Conservation (phyloP, 2,113 vertebrate species). For the Chamaetylas fuelleborni region DNA sequence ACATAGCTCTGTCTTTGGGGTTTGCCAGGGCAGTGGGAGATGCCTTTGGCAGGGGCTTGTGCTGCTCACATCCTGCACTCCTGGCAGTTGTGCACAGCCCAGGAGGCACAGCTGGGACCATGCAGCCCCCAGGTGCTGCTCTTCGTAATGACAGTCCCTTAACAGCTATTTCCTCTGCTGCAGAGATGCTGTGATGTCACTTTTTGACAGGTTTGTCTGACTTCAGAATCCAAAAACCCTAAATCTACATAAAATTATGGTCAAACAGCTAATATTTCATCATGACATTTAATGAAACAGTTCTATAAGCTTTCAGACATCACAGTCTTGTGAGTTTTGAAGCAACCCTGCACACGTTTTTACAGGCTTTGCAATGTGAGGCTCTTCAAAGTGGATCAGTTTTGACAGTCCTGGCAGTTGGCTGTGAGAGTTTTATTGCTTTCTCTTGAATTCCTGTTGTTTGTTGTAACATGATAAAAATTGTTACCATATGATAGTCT, state of each 20-base stretch:
- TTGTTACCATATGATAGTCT: constrained; percentile 69
- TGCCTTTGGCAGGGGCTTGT: background rate
- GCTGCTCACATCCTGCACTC: background rate
- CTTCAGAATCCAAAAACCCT: background rate
- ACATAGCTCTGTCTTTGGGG: rapidly evolving
- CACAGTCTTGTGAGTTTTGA: background rate
- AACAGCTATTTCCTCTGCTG: background rate
- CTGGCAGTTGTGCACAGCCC: background rate
- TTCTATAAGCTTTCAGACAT: constrained; percentile 14
- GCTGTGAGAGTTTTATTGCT: constrained; percentile 58
- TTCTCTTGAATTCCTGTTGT: constrained; percentile 71
- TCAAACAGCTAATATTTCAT: constrained; percentile 16
- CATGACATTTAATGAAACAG: background rate
- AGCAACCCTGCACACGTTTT: background rate
- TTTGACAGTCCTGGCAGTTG: constrained; percentile 65
- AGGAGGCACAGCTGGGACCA: background rate
- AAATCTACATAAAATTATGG: background rate
- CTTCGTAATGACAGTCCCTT: background rate
- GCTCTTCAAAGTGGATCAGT: constrained; percentile 61
- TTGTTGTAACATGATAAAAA: constrained; percentile 74
- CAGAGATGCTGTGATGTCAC: background rate
- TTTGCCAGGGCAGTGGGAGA: background rate
- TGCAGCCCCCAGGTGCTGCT: background rate
- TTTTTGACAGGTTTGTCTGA: background rate
- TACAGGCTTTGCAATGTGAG: background rate